These are phyloP conservation scores for Rachycentron canadum DNA, from an alignment of 2,797 vertebrate species.

Conservation along the genomic window DNA sequence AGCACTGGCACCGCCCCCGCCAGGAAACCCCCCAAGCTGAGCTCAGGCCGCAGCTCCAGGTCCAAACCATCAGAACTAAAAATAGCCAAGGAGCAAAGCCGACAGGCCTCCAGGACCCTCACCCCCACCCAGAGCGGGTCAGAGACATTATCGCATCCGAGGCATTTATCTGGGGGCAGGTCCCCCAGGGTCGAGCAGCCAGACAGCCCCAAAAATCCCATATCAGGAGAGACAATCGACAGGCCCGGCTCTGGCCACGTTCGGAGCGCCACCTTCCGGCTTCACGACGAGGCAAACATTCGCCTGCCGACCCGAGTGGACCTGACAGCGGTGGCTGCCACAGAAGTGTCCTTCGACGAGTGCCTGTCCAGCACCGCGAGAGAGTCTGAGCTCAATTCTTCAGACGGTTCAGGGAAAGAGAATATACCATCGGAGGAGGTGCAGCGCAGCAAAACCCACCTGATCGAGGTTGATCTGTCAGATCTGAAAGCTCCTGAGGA, in stretches of 20 bases:
- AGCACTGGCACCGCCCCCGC: conserved; percentile 76
- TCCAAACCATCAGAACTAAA: conserved; percentile 91
- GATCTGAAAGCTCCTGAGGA: conserved; percentile 88
- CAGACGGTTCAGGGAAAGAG: conserved; percentile 83
- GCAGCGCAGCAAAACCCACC: conserved; percentile 87
- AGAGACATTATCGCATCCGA: conserved; percentile 83
- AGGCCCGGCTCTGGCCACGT: conserved; percentile 81
- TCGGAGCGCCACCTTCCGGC: conserved; percentile 82
- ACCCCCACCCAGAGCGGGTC: conserved; percentile 86
- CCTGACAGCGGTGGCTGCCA: conserved; percentile 45
- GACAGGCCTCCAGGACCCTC: conserved; percentile 84
- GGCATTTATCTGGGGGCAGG: conserved; percentile 83
- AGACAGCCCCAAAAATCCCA: conserved; percentile 57
- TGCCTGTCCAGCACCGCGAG: conserved; percentile 67
- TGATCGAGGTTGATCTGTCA: conserved; percentile 96
- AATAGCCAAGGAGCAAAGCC: conserved; percentile 87
- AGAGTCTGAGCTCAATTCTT: conserved; percentile 78
- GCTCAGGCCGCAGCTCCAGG: conserved; percentile 86
- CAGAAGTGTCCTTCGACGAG: conserved; percentile 81
- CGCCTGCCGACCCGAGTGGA: conserved; percentile 83
- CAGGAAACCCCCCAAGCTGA: conserved; percentile 90
- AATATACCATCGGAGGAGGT: conserved; percentile 84
- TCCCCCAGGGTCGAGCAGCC: conserved; percentile 82
- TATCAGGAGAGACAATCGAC: conserved; percentile 60
- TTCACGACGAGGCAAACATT: conserved; percentile 90